Conservation (phyloP, 2,888 invertebrate genomes). For the Tipula lateralis region DNA sequence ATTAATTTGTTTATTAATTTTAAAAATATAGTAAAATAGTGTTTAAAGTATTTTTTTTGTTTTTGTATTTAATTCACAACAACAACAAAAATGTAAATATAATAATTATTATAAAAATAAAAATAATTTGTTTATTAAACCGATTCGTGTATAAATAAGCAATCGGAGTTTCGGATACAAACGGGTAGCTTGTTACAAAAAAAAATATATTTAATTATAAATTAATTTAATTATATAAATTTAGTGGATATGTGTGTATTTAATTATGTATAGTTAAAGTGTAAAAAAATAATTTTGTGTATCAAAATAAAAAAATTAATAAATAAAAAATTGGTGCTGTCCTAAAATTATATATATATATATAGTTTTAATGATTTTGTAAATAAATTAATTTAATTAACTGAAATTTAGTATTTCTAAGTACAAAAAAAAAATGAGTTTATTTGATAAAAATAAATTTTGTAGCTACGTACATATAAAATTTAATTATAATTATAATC, state of each 20-base stretch:
- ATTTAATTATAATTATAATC: not conserved
- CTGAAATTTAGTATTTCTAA: not conserved
- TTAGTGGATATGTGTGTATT: not conserved
- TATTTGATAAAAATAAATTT: not conserved
- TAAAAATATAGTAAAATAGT: not conserved
- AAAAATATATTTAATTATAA: not conserved
- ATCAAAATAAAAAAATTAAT: too few species aligned
- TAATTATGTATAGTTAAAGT: constrained; percentile 3
- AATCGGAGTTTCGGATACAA: constrained; percentile 36
- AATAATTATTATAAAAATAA: not conserved
- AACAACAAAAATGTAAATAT: not conserved
- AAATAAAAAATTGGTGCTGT: not conserved
- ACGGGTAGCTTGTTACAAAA: constrained; percentile 34
- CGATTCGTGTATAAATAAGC: constrained; percentile 32
- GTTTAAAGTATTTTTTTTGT: not conserved
- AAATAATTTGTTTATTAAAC: not conserved
- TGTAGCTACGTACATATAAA: not conserved
- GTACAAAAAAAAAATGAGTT: not conserved
- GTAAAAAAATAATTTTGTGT: constrained; percentile 19
- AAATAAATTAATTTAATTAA: not conserved
- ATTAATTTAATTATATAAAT: not conserved
- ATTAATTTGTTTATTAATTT: not conserved
- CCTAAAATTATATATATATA: not conserved
- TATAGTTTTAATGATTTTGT: not conserved
- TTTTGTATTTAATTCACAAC: not conserved